Evolutionary conservation across 2,888 invertebrate genomes (phyloP), one percentile per base, ranked within the genome.

Genomic region (Phyto melanocephala): DNA sequence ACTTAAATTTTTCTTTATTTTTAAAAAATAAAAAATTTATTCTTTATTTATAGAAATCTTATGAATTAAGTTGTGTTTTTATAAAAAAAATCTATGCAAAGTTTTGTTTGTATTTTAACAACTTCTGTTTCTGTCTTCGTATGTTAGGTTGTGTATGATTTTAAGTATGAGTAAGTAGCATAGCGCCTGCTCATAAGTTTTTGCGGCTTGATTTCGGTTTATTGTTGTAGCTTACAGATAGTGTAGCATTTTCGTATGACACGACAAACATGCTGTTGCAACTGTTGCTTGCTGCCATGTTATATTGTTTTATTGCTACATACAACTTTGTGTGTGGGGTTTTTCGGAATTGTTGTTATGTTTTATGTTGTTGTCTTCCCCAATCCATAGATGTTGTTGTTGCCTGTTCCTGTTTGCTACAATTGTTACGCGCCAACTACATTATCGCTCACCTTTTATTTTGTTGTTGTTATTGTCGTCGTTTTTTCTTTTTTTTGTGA

Each of bases 341-440:
- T 70, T 83, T 81, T 71, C 77, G 84, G 74, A 67, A 82, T 76
- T 84, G 85, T 76, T 84, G 85, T 74, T 85, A 83, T 72, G 78
- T 77, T 33, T 80, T 77, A 52, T 84, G 84, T 56, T 82, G 81
- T 22, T 81, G 83, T 54, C 20, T 67, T 40, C 17, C 2, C 45
- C 47, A 45, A 13, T 81, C 47, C 80, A 75, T 62, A 83, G 86
- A 65, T 85, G 84, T 82, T 86, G 86, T 71, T 84, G 84, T 83
- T 85, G 84, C 47, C 86, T 87, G 87, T 87, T 87, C 85, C 86
- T 87, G 87, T 88, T 80, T 84, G 85, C 74, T 77, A 84, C 84
- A 84, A 84, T 84, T 85, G 85, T 79, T 78, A 79, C 85, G 79
- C 81, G 84, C 84, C 81, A 81, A 83, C 76, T 77, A 83, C 83